These are phyloP conservation scores for Muntiacus muntjak DNA, from an alignment of 2,113 vertebrate genomes.

Conservation along the genomic window DNA sequence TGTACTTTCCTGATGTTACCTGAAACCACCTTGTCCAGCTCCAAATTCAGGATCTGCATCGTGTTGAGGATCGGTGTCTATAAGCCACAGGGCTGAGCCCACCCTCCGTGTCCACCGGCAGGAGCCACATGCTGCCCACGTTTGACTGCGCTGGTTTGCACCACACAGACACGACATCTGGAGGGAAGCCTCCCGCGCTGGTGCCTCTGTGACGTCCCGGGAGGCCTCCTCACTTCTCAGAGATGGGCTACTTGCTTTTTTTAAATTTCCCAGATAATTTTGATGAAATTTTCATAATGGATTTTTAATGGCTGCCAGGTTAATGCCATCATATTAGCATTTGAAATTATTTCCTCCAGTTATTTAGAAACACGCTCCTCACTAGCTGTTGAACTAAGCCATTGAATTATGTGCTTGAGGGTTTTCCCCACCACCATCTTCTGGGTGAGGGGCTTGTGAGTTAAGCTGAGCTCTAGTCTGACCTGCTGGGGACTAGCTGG, in stretches of 20 bases:
- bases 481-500: rapidly evolving
- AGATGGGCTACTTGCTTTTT: neutral
- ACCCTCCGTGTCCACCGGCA: rapidly evolving
- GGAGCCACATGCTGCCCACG: rapidly evolving
- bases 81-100: rapidly evolving
- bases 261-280: neutral
- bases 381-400: neutral
- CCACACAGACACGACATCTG: neutral
- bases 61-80: rapidly evolving
- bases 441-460: neutral
- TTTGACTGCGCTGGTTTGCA: neutral
- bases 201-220: neutral
- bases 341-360: neutral
- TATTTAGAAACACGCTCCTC: neutral
- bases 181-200: too few species aligned
- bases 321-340: neutral
- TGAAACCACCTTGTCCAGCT: neutral
- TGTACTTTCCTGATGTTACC: neutral
- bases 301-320: neutral
- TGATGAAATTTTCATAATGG: neutral
- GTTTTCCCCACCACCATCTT: neutral
- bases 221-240: neutral
- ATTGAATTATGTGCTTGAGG: neutral
- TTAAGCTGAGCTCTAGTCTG: neutral
- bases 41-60: neutral